Evolutionary conservation across 2,113 vertebrate species (phyloP).

Genomic region (Calidris pugnax): DNA sequence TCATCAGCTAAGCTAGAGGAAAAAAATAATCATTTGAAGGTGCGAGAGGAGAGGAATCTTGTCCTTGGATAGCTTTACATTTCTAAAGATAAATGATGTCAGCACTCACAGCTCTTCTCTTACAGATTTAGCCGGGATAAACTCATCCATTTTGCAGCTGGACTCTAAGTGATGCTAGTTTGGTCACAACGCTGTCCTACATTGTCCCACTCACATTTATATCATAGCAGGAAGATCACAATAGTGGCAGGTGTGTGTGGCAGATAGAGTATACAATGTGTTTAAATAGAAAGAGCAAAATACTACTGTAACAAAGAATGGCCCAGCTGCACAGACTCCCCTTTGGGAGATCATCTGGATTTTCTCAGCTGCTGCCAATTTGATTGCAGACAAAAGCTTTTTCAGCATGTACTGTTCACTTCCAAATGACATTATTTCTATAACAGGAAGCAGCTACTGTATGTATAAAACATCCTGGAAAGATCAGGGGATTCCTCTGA

Average conservation of each 20-base stretch:
- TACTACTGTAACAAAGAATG: background rate
- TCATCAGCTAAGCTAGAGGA: background rate
- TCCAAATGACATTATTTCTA: constrained; percentile 3
- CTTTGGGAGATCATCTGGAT: constrained; percentile 61
- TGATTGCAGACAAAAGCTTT: constrained; percentile 51
- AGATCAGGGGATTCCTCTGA: background rate
- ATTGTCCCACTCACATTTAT: background rate
- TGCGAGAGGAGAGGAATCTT: background rate
- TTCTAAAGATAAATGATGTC: background rate
- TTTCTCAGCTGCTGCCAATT: background rate
- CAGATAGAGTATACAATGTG: background rate
- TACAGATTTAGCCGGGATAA: background rate
- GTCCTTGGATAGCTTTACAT: background rate
- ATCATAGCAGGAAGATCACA: background rate
- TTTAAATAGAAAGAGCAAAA: background rate
- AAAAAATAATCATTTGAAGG: background rate
- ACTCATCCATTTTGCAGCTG: background rate
- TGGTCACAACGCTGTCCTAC: background rate
- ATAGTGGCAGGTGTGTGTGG: background rate
- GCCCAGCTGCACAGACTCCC: constrained; percentile 35
- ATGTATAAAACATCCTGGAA: constrained; percentile 28
- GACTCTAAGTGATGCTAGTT: background rate
- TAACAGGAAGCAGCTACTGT: constrained; percentile 60
- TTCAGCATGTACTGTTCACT: constrained; percentile 13
- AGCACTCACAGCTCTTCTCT: background rate